Base-by-base conservation (phyloP, 2,888 invertebrate genomes). In the Mesorhabditis sp. region DNA sequence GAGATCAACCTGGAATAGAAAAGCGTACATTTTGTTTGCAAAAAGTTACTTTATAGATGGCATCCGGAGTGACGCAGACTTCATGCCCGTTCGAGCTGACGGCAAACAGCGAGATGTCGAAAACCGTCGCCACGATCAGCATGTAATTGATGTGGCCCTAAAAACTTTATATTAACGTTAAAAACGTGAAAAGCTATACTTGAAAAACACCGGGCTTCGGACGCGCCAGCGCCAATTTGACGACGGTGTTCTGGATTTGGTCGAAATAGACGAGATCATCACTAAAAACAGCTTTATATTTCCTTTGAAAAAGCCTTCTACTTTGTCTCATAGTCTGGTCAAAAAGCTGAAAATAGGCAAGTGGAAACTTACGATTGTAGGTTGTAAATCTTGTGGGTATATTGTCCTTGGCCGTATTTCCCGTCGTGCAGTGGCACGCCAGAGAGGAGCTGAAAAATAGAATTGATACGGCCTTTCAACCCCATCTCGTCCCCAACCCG, bases 331-430 rank as follows among this genome's bases (percentile, higher is more conserved):
- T 50, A 50, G 58, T 50, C n/a, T n/a, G n/a, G n/a, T n/a, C n/a
- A n/a, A n/a, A n/a, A n/a, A n/a, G n/a, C n/a, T n/a, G n/a, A n/a
- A n/a, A n/a, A n/a, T n/a, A n/a, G n/a, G n/a, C n/a, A 62, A 61
- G 15, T 65, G 4, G 45, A 70, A 68, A 75, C 82, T 74, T 67
- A 81, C 80, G 83, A 83, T 75, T 82, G 80, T n/a, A 85, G 73
- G 74, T 98, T 97, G 89, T 99, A 99, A 86, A 98, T 95, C 90
- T 99, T 99, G 89, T 97, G 95, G 78, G 98, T 99, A 89, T 95
- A 99, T 89, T 99, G 98, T 77, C 98, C 98, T 75, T 92, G 90
- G 81, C 90, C 92, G 88, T 92, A 97, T 88, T 92, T 92, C 76
- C 94, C 95, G 82, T 93, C 91, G 76, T 94, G 90, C 71, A 95